These are phyloP conservation scores for Spilogale gracilis DNA, from an alignment of 2,113 vertebrate genomes.

Conservation along the genomic window DNA sequence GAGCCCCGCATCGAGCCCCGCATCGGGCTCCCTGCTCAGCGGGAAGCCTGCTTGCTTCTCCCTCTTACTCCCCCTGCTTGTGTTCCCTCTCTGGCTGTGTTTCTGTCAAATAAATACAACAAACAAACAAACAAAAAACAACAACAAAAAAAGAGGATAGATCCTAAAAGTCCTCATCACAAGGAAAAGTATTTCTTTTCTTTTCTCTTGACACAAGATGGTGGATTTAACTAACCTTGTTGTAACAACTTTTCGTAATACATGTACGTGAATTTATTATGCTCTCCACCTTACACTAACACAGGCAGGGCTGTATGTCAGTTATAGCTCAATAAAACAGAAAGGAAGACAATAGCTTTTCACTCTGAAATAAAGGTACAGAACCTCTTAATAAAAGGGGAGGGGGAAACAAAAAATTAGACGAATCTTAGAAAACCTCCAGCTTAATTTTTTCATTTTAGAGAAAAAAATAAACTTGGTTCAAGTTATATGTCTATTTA, in stretches of 20 bases:
- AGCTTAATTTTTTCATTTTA: background rate
- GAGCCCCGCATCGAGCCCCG: no score
- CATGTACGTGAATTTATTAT: background rate
- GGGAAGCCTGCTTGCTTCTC: no score
- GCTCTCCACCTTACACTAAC: background rate
- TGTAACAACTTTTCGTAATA: background rate
- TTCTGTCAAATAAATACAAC: no score
- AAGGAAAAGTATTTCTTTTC: background rate
- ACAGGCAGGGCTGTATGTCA: background rate
- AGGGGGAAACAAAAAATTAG: background rate
- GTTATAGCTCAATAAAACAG: background rate
- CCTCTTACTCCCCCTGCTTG: no score
- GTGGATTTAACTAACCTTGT: background rate
- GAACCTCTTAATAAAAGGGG: background rate
- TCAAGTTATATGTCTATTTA: background rate
- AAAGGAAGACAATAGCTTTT: background rate
- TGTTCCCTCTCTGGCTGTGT: no score
- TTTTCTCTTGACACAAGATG: background rate
- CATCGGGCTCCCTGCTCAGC: no score
- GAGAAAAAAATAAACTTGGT: background rate
- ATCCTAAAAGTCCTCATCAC: background rate
- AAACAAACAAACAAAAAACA: no score
- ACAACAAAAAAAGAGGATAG: background rate
- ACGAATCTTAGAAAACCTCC: background rate
- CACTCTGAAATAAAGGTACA: background rate